Base-by-base conservation (phyloP, 2,113 vertebrate species). In the Chitala chitala region DNA sequence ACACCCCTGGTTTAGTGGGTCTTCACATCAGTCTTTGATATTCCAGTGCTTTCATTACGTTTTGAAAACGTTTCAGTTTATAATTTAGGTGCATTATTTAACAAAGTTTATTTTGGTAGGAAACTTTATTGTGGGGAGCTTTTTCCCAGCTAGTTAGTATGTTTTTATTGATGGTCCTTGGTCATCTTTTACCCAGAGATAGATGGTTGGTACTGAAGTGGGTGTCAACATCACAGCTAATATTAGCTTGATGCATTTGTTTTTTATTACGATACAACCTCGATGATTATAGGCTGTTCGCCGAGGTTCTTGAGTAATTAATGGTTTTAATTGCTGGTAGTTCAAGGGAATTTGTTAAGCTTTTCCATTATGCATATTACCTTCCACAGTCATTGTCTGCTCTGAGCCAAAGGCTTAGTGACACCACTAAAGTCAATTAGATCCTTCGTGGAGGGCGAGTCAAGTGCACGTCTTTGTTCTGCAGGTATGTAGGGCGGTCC, bases 341-440 rank as follows among this genome's bases (percentile, higher is more conserved):
- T 86, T 87, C 78, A 85, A 85, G 80, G 80, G 87, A 89, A 82
- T 88, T 92, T 84, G 76, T 81, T 77, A 82, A 81, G 78, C 75
- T 84, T 79, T 82, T 86, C 69, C n/a, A 71, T 82, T 84, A 75
- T 83, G 76, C 73, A 59, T 84, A 76, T 77, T 77, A 69, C 66
- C 42, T 90, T 87, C 89, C 51, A 17, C 78, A 76, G 71, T 84
- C 79, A 83, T 84, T 12, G 0, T 46, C 69, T 61, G 0, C 33
- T 85, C 70, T 81, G 10, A 5, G 79, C 76, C 66, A 65, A 26
- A 81, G 84, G 81, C 82, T 88, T 81, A 82, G 78, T 85, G 84
- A 86, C 85, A 84, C 86, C 82, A 82, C 70, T 73, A 77, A 86
- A 91, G 84, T 89, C 86, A 88, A 74, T 90, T 87, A 89, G 79